Percentiles rank a stretch among this genome's conserved stretches.
Conservation (phyloP, 2,888 invertebrate species). For the Cephus rjabovi region DNA sequence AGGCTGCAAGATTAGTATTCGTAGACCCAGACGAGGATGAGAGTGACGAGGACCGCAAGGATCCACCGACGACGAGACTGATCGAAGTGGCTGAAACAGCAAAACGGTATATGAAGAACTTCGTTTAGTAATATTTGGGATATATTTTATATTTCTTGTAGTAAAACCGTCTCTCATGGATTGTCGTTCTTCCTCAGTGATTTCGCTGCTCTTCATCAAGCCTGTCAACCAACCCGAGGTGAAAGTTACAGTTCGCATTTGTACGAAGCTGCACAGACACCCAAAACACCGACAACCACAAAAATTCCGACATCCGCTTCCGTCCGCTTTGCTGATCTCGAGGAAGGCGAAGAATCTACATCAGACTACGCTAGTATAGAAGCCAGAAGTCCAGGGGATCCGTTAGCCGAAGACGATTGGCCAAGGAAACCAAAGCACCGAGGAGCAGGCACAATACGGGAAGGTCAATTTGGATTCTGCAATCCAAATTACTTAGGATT, state of each 20-base stretch:
- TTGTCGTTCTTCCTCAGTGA: constrained; percentile 45
- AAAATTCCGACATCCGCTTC: constrained; percentile 71
- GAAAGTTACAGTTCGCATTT: constrained; percentile 72
- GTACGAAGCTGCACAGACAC: constrained; percentile 69
- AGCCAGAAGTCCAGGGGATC: constrained; percentile 66
- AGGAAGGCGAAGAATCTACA: constrained; percentile 74
- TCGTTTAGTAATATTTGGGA: background rate
- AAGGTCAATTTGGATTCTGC: constrained; percentile 76
- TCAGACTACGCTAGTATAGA: constrained; percentile 84
- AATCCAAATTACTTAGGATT: constrained; percentile 82
- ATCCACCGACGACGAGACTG: constrained; percentile 57
- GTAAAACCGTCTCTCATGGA: background rate
- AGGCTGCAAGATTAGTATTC: constrained; percentile 77
- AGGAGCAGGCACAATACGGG: constrained; percentile 52
- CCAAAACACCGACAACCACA: constrained; percentile 61
- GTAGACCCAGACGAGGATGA: constrained; percentile 77
- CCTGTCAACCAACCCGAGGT: constrained; percentile 69
- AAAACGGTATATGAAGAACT: constrained; percentile 40
- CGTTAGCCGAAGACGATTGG: constrained; percentile 63
- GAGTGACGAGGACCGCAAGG: constrained; percentile 60
- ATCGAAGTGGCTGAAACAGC: constrained; percentile 61
- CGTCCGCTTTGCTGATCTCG: constrained; percentile 71
- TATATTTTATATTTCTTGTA: background rate
- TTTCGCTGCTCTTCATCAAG: constrained; percentile 69
- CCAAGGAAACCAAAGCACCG: constrained; percentile 34